These are phyloP conservation scores for Phataginus tetradactyla DNA, from an alignment of 2,797 vertebrate species.

Conservation along the genomic window DNA sequence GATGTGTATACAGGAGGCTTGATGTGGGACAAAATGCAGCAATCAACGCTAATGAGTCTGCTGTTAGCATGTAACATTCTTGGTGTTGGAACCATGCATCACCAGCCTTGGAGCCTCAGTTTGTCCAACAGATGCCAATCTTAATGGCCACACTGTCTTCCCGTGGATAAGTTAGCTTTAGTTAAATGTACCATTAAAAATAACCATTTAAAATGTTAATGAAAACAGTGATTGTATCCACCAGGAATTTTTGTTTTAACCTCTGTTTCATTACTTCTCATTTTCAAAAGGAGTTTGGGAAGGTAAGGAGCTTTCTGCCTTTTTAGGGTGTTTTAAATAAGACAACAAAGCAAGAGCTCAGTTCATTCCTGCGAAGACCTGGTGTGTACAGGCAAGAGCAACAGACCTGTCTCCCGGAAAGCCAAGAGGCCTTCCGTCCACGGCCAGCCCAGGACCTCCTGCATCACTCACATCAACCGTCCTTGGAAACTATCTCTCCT, in stretches of 20 bases:
- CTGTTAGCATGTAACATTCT: constrained; percentile 78
- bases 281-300: constrained; percentile 24
- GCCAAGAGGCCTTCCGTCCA: background rate
- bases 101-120: constrained; percentile 77
- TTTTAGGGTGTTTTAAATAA: background rate
- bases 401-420: background rate
- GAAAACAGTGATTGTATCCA: constrained; percentile 67
- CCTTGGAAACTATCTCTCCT: background rate
- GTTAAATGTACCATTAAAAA: constrained; percentile 88
- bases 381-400: background rate
- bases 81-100: constrained; percentile 76
- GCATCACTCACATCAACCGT: background rate
- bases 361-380: background rate
- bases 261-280: constrained; percentile 43
- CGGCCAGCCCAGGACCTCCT: background rate
- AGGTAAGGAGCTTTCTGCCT: background rate
- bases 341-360: background rate
- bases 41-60: constrained; percentile 85
- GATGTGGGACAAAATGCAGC: constrained; percentile 74
- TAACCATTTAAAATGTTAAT: constrained; percentile 84
- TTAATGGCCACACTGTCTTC: constrained; percentile 84
- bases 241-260: constrained; percentile 62
- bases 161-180: constrained; percentile 83
- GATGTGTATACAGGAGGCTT: constrained; percentile 68
- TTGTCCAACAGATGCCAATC: constrained; percentile 83